Base-by-base conservation (phyloP, 2,113 vertebrate genomes). In the Paracanthobrama guichenoti region DNA sequence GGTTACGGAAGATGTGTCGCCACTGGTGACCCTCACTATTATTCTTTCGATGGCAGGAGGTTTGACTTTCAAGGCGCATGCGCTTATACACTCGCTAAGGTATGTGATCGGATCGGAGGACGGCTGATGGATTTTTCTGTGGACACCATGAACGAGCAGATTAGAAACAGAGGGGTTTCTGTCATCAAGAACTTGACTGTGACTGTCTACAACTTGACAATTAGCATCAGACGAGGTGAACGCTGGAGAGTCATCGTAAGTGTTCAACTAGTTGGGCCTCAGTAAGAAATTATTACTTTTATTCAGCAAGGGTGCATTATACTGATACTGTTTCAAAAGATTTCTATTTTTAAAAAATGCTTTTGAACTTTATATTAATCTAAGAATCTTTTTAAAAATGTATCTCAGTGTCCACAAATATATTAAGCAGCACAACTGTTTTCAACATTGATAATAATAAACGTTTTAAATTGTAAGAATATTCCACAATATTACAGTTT, bases 41-140 rank as follows among this genome's bases (percentile, higher is more conserved):
- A 66, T 55, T 89, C 92, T 67, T 94, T 94, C 75, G 93, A 94
- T 81, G 91, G 91, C 5, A 31, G 3, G 28, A 89, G 73, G 69
- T 94, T 94, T 74, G 92, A 93, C 79, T 94, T 94, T 86, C 91
- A 94, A 84, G 92, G 93, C 3, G 90, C 90, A 11, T 93, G 93
- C 72, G 72, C 88, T 64, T 94, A 94, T 81, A 89, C 89, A 2
- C 85, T 94, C 66, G 91, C 92, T 18, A 91, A 90, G 50, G 87
- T 89, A 11, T 92, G 90, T 48, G 28, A 89, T 72, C 46, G 59
- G 9, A 79, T 79, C 53, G 86, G 88, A 12, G 88, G 85, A 28
- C 67, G 55, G 28, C 81, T 94, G 64, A 84, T 31, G 0, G 57
- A 86, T 2, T 95, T 94, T 84, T 87, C 44, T 20, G 89, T 94